Evolutionary conservation across 2,888 invertebrate species (phyloP).

Genomic region (Plagodis dolabraria): DNA sequence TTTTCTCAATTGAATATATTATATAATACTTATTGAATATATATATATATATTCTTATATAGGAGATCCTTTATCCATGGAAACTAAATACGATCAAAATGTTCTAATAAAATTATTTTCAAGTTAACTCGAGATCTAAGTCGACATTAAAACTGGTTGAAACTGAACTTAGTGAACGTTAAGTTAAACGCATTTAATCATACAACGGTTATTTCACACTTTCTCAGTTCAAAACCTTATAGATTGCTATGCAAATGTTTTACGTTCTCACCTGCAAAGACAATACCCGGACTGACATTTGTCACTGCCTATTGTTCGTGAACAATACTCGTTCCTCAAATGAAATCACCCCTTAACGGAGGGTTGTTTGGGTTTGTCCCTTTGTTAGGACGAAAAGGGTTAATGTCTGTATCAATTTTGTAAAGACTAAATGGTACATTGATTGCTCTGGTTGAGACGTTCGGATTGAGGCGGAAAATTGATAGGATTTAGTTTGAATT

Average conservation of each 20-base stretch:
- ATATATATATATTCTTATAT: too few relatives aligned
- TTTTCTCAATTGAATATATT: too few relatives aligned
- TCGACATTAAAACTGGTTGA: too few relatives aligned
- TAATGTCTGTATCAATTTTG: slow-evolving; percentile 29
- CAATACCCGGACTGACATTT: slow-evolving; percentile 17
- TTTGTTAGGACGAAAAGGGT: slow-evolving; percentile 21
- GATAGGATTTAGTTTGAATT: slow-evolving; percentile 11
- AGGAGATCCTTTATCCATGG: too few relatives aligned
- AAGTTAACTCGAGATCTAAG: too few relatives aligned
- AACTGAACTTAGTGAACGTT: too few relatives aligned
- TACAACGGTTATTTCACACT: too few relatives aligned
- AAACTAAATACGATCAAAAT: too few relatives aligned
- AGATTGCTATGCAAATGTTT: neutral
- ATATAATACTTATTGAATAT: too few relatives aligned
- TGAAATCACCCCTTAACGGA: slow-evolving; percentile 22
- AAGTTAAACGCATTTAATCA: too few relatives aligned
- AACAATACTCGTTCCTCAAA: slow-evolving; percentile 9
- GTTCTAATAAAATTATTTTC: too few relatives aligned
- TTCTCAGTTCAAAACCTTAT: too few relatives aligned
- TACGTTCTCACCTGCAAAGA: slow-evolving; percentile 6
- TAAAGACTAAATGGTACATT: slow-evolving; percentile 28
- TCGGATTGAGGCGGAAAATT: slow-evolving; percentile 11
- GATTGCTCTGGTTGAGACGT: slow-evolving; percentile 21
- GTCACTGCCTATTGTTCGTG: slow-evolving; percentile 13
- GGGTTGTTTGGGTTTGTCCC: slow-evolving; percentile 25